Evolutionary conservation across 2,888 invertebrate species (phyloP).

Genomic region (Parapristionchus giblindavisi): DNA sequence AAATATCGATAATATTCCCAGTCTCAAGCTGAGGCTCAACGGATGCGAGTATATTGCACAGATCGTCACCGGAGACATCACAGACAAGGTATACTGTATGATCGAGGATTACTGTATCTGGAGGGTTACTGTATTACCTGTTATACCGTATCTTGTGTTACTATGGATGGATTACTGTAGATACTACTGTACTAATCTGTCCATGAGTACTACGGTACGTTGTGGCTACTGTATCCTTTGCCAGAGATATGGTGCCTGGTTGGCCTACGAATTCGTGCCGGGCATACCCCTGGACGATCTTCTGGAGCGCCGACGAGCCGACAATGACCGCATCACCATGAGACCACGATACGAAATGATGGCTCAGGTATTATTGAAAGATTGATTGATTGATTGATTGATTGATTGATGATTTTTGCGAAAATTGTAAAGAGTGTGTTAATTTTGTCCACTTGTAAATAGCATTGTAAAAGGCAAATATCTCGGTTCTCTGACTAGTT

Average conservation of each 20-base stretch:
- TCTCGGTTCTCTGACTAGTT: no score
- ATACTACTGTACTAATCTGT: not conserved
- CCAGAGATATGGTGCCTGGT: constrained; percentile 17
- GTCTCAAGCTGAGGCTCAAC: constrained; percentile 15
- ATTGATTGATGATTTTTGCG: no score
- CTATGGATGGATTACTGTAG: not conserved
- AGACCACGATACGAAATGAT: constrained; percentile 31
- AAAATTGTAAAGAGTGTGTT: no score
- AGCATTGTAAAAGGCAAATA: no score
- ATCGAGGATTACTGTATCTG: no score
- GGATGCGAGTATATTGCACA: constrained; percentile 30
- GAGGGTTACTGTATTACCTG: constrained; percentile 10
- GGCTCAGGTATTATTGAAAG: no score
- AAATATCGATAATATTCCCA: no score
- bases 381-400: no score
- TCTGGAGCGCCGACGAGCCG: constrained; percentile 9
- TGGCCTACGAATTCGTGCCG: constrained; percentile 32
- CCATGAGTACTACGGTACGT: not conserved
- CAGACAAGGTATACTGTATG: constrained; percentile 13
- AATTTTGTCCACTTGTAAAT: no score
- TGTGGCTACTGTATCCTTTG: no score
- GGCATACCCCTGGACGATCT: constrained; percentile 26
- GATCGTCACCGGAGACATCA: constrained; percentile 25
- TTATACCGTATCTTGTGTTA: no score
- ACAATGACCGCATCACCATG: constrained; percentile 12